These are phyloP conservation scores for Bombus pyrosoma DNA, from an alignment of 1,140 invertebrate species.

Conservation along the genomic window DNA sequence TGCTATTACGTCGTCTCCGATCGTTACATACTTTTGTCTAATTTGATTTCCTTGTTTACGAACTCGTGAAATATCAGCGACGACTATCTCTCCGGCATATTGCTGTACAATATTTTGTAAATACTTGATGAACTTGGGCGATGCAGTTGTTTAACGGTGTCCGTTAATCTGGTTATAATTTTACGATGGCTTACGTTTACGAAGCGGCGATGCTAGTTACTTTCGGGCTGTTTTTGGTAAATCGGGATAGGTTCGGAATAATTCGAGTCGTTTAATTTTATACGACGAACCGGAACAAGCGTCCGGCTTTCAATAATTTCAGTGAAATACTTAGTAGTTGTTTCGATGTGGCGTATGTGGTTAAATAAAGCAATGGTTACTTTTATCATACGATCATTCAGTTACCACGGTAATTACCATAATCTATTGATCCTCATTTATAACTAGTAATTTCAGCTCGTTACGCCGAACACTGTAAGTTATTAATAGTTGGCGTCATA, in stretches of 20 bases:
- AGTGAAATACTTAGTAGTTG: not conserved
- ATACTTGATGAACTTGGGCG: too few species aligned
- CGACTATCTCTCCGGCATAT: too few species aligned
- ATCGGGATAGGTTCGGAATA: not conserved
- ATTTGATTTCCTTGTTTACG: too few species aligned
- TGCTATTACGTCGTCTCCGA: too few species aligned
- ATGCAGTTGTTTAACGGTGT: not conserved
- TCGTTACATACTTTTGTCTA: too few species aligned
- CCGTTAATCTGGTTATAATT: not conserved
- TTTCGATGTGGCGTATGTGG: not conserved
- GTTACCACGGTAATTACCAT: slow-evolving; percentile 2
- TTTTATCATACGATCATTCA: not conserved
- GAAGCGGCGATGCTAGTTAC: too few species aligned
- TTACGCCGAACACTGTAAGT: not conserved
- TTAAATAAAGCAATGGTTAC: not conserved
- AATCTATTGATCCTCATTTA: slow-evolving; percentile 5
- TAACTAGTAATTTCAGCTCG: not conserved
- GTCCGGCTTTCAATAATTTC: not conserved
- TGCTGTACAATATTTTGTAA: too few species aligned
- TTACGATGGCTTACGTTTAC: not conserved
- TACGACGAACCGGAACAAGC: not conserved
- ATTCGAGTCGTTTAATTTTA: too few species aligned
- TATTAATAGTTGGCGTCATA: not conserved
- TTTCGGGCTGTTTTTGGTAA: not conserved
- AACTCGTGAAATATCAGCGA: too few species aligned